Evolutionary conservation across 2,888 invertebrate genomes (phyloP), one percentile per base, ranked within the genome.

Genomic region (Monopis laevigella): DNA sequence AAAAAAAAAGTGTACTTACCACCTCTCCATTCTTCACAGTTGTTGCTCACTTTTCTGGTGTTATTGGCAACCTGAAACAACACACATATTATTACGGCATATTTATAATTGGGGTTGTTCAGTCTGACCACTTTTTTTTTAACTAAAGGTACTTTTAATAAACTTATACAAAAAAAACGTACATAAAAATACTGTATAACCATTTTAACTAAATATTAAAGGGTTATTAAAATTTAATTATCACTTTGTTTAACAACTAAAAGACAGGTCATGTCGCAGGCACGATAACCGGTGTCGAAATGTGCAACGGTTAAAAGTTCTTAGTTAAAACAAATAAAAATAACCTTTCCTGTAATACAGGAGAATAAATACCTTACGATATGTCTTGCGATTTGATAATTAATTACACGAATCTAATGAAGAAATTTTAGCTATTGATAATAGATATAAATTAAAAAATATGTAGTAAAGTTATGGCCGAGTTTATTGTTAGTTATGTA

Each of bases 41-140:
- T 70, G 10, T 74, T 62, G 1, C 71, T 81, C 6, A 84, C 78
- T 61, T 85, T 87, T 48, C 87, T 83, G 45, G 85, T 87, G 52
- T 86, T 90, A 59, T 92, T 92, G 24, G 86, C 88, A 42, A 88
- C 88, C 82, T 82, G 72, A 35, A 61, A 64, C 11, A n/a, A 56
- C 43, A 58, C 54, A 48, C 32, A 53, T 45, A n/a, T n/a, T n/a
- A n/a, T n/a, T n/a, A n/a, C n/a, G n/a, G n/a, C n/a, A n/a, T n/a
- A n/a, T n/a, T n/a, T n/a, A n/a, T n/a, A n/a, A n/a, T n/a, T n/a
- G n/a, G n/a, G n/a, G n/a, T n/a, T n/a, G n/a, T n/a, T n/a, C n/a
- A n/a, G n/a, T n/a, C n/a, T n/a, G n/a, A n/a, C n/a, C n/a, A n/a
- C n/a, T n/a, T n/a, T n/a, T n/a, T n/a, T n/a, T n/a, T n/a, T n/a